Percentiles rank a stretch among this genome's conserved stretches.
phyloP scores from a whole-genome alignment of 2,113 vertebrate genomes.

The Esox niger region DNA sequence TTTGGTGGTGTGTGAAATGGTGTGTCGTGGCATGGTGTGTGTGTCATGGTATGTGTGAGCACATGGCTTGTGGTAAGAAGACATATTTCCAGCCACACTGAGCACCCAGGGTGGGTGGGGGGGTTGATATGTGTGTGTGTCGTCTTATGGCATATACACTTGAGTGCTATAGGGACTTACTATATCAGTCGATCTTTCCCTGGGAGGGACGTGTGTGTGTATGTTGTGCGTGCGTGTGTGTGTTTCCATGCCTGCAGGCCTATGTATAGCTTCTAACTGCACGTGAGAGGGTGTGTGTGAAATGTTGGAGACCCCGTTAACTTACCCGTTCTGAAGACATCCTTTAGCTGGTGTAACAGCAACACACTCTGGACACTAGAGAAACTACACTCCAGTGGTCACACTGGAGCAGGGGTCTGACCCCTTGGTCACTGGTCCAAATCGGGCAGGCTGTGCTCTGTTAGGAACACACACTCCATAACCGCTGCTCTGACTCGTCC shows the following conservation, averaged over 20 bases:
- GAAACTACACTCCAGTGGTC: conserved; percentile 25
- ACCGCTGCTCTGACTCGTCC: no score
- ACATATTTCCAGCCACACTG: no score
- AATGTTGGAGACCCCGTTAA: conserved; percentile 19
- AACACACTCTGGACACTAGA: conserved; percentile 43
- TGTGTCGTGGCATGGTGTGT: no score
- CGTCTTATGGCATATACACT: conserved; percentile 46
- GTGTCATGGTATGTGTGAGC: no score
- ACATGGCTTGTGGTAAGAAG: no score
- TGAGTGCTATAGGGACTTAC: conserved; percentile 57
- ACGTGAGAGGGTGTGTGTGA: neutral
- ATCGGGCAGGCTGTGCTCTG: no score
- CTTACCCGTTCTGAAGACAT: conserved; percentile 16
- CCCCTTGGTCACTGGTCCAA: no score
- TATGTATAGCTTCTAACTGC: neutral
- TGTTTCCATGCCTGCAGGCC: conserved; percentile 2
- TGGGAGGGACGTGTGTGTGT: conserved; percentile 16
- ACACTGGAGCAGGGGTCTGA: no score
- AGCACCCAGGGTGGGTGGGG: no score
- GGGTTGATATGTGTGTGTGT: conserved; percentile 10
- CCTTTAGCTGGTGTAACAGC: conserved; percentile 56
- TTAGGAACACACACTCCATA: no score
- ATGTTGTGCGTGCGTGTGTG: conserved; percentile 1
- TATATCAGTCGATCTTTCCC: conserved; percentile 69
- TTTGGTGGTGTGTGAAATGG: conserved; percentile 27